These are phyloP conservation scores for Phthorimaea operculella DNA, from an alignment of 1,140 invertebrate genomes.

Conservation along the genomic window DNA sequence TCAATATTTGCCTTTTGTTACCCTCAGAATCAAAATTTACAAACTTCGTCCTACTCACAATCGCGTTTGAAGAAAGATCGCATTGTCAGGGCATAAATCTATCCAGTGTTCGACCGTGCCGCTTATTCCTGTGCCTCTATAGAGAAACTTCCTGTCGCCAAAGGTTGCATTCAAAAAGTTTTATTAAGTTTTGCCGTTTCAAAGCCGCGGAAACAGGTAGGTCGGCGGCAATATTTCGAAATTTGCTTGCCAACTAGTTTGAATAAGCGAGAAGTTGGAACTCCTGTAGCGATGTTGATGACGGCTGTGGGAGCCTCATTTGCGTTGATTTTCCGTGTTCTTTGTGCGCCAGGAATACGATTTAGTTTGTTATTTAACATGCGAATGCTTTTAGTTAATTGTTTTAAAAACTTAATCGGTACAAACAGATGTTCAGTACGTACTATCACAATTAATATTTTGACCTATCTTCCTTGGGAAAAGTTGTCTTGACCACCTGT, in stretches of 20 bases:
- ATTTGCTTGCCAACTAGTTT: conserved; percentile 33
- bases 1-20: too few relatives aligned
- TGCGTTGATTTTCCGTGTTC: background rate
- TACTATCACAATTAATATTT: too few relatives aligned
- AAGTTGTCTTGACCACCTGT: too few relatives aligned
- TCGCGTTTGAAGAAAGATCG: background rate
- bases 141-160: conserved; percentile 11
- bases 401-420: too few relatives aligned
- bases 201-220: conserved; percentile 23
- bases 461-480: too few relatives aligned
- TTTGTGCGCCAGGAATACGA: background rate
- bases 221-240: conserved; percentile 27
- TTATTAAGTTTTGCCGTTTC: conserved; percentile 34
- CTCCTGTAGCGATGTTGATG: conserved; percentile 2
- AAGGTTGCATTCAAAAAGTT: conserved; percentile 43
- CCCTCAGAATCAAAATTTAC: background rate
- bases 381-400: too few relatives aligned
- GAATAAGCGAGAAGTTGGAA: conserved; percentile 16
- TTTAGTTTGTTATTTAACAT: too few relatives aligned
- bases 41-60: background rate
- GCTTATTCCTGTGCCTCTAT: background rate
- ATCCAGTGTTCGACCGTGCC: background rate
- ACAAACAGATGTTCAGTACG: too few relatives aligned
- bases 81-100: conserved; percentile 3
- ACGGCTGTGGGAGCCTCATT: background rate